A percentile compares a stretch with the other conserved stretches of the same genome.
Evolutionary conservation across 2,888 invertebrate genomes (phyloP).

Genomic region (Microdon myrmicae): DNA sequence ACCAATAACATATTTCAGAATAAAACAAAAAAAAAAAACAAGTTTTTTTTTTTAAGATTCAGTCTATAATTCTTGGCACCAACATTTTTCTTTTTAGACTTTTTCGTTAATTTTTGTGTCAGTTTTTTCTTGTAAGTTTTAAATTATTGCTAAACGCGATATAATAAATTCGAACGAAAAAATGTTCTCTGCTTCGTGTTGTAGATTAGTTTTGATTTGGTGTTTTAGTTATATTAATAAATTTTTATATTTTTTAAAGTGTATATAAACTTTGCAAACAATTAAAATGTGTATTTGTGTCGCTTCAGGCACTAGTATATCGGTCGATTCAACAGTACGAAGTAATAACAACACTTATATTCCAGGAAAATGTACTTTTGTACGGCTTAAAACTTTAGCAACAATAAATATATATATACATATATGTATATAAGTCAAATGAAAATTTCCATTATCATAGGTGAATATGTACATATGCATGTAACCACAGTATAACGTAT

Average conservation of each 20-base stretch:
- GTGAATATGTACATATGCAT: no score
- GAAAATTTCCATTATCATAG: no score
- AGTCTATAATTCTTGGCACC: conserved; percentile 20
- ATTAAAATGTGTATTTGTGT: conserved; percentile 25
- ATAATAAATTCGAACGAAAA: no score
- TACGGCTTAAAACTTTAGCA: conserved; percentile 3
- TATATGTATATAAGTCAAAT: conserved; percentile 14
- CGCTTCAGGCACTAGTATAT: conserved; percentile 41
- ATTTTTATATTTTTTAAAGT: not conserved
- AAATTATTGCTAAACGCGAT: no score
- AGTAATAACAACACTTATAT: conserved; percentile 3
- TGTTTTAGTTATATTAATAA: not conserved
- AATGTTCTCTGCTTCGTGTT: no score
- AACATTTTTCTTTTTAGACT: not conserved
- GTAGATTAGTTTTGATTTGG: not conserved
- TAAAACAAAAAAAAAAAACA: no score
- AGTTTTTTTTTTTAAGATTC: no score
- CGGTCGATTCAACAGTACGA: conserved; percentile 23
- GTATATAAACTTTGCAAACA: conserved; percentile 10
- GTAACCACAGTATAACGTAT: no score
- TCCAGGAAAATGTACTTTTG: conserved; percentile 13
- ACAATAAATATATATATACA: conserved; percentile 20
- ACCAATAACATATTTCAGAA: not conserved
- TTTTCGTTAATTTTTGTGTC: not conserved
- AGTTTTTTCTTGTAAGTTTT: not conserved